Evolutionary conservation across 2,888 invertebrate genomes (phyloP).

Genomic region (Neocrepidodera transversa): DNA sequence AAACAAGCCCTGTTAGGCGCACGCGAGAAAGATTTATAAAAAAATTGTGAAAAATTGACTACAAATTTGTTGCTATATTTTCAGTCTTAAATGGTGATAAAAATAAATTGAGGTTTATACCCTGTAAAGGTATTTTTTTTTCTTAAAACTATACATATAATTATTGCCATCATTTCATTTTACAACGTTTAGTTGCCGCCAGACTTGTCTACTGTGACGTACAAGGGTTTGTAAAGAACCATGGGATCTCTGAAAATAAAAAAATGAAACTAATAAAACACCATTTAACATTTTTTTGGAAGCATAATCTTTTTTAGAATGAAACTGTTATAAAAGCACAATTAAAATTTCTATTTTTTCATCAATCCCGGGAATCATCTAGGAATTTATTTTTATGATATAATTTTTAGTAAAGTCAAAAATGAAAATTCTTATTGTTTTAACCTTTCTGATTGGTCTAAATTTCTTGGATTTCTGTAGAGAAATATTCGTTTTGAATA

Average conservation of each 20-base stretch:
- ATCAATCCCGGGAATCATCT: too few relatives aligned
- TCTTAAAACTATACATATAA: conserved; percentile 26
- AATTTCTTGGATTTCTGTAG: too few relatives aligned
- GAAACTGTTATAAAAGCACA: too few relatives aligned
- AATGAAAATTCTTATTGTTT: too few relatives aligned
- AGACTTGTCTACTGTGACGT: conserved; percentile 62
- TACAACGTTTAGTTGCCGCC: conserved; percentile 42
- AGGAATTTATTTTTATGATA: too few relatives aligned
- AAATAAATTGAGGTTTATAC: conserved; percentile 43
- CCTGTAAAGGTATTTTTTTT: conserved; percentile 40
- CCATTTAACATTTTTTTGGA: too few relatives aligned
- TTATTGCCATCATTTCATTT: conserved; percentile 48
- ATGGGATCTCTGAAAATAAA: conserved; percentile 62
- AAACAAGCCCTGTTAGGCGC: neutral
- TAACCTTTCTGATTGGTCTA: too few relatives aligned
- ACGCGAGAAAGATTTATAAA: neutral
- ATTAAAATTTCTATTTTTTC: too few relatives aligned
- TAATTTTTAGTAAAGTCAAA: too few relatives aligned
- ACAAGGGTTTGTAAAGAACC: conserved; percentile 72
- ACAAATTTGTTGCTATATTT: conserved; percentile 37
- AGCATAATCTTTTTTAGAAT: too few relatives aligned
- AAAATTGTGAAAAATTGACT: conserved; percentile 37
- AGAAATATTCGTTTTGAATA: too few relatives aligned
- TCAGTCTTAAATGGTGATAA: conserved; percentile 44
- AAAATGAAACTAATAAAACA: conserved; percentile 4